Conservation (phyloP, 2,888 invertebrate species). For the Noctua comes region DNA sequence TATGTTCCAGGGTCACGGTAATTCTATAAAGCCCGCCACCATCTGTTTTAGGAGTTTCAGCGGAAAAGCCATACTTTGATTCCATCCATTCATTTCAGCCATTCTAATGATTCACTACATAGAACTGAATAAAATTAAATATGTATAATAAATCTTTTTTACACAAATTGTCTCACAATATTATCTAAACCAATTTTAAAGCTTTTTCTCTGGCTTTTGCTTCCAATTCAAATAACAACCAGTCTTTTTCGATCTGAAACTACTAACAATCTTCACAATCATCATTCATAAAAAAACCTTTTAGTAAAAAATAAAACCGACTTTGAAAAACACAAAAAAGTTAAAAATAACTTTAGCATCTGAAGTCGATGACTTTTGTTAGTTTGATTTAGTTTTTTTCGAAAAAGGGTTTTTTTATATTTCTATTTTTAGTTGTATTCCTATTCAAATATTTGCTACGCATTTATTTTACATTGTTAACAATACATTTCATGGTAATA, state of each 20-base stretch:
- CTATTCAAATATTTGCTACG: too few species aligned
- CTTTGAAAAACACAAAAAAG: too few species aligned
- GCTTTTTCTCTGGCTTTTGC: not conserved
- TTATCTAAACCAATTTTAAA: not conserved
- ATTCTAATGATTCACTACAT: not conserved
- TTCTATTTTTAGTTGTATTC: too few species aligned
- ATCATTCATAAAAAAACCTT: not conserved
- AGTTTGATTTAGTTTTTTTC: too few species aligned
- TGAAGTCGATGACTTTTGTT: too few species aligned
- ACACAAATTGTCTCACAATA: not conserved
- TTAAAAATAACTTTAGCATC: too few species aligned
- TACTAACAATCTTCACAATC: not conserved
- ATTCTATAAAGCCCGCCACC: too few species aligned
- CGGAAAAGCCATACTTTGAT: slow-evolving; percentile 10
- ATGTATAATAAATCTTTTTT: not conserved
- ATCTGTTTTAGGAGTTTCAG: slow-evolving; percentile 22
- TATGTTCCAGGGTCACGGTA: too few species aligned
- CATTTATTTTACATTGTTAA: too few species aligned
- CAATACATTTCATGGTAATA: too few species aligned
- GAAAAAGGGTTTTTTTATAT: too few species aligned
- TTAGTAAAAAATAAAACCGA: not conserved
- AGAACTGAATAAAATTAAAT: not conserved
- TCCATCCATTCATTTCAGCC: too few species aligned
- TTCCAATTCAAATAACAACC: not conserved
- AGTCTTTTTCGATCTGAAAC: not conserved